Evolutionary conservation across 2,113 vertebrate species (phyloP), one percentile per base, ranked within the genome.

Genomic region (Epinephelus fuscoguttatus): DNA sequence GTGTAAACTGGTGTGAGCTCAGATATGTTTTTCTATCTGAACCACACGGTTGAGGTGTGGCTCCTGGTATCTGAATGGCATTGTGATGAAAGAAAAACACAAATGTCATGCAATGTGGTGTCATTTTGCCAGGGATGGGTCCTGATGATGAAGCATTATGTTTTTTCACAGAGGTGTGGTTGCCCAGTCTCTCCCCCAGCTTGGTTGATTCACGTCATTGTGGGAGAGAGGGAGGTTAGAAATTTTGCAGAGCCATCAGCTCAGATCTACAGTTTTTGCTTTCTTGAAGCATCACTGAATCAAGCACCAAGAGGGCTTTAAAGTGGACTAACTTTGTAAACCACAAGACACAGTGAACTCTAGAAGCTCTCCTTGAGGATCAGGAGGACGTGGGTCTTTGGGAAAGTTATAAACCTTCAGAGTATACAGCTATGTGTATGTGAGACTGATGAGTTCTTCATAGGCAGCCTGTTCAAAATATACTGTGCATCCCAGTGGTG

Each of bases 401-500:
- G 30, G 80, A 71, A 69, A 71, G 49, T 55, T 57, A 19, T 83
- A 87, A 83, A 87, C 80, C 75, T 72, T 60, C n/a, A 75, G 78
- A 49, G 68, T 72, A 11, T 30, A 56, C 53, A 59, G 68, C 62
- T 27, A 23, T 82, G 79, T 75, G 69, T 47, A 14, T 56, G 64
- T 50, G 79, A 55, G 70, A 55, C 63, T 69, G 83, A 84, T 64
- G 85, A 87, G 74, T 68, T 80, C 62, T 57, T 82, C 79, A 77
- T 70, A 68, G 40, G 57, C 67, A 60, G 81, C 53, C 62, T 62
- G 42, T 45, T 74, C 71, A 82, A 70, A 86, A 82, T 81, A 83
- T 67, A 77, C 59, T 77, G 79, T 66, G 79, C 64, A 80, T 92
- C 90, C 88, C 85, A 72, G 85, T 0, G 60, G 74, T 84, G 79